phyloP scores from a whole-genome alignment of 2,113 vertebrate species.

The Baryphthengus martii region DNA sequence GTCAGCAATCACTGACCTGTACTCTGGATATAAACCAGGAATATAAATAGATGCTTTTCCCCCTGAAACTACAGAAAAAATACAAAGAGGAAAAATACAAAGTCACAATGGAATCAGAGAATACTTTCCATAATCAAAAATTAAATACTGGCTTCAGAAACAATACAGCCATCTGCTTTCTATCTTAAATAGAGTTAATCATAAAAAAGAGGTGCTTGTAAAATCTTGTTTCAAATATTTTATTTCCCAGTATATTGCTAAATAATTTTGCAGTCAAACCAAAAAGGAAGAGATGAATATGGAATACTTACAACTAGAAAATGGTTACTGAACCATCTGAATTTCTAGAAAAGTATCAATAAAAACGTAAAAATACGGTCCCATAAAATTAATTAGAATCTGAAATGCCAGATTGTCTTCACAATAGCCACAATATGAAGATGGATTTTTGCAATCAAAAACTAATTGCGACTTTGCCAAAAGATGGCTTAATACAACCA shows the following conservation, averaged over 20 bases:
- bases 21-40: neutral
- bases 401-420: slow-evolving; percentile 6
- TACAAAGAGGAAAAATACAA: slow-evolving; percentile 30
- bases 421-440: neutral
- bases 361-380: slow-evolving; percentile 2
- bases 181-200: neutral
- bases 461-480: slow-evolving; percentile 17
- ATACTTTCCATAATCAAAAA: neutral
- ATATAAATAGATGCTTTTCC: neutral
- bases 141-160: neutral
- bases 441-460: neutral
- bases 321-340: neutral
- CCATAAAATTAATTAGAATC: neutral
- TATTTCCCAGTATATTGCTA: slow-evolving; percentile 56
- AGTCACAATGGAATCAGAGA: neutral
- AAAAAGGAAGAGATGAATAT: slow-evolving; percentile 33
- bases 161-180: neutral
- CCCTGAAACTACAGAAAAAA: neutral
- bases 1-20: neutral
- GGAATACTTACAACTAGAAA: slow-evolving; percentile 33
- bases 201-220: slow-evolving; percentile 41
- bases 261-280: slow-evolving; percentile 17
- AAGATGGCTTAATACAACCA: neutral
- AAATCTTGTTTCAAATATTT: slow-evolving; percentile 35
- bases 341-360: slow-evolving; percentile 29